Base-by-base conservation (phyloP, 2,888 invertebrate genomes). In the Platycheirus albimanus region DNA sequence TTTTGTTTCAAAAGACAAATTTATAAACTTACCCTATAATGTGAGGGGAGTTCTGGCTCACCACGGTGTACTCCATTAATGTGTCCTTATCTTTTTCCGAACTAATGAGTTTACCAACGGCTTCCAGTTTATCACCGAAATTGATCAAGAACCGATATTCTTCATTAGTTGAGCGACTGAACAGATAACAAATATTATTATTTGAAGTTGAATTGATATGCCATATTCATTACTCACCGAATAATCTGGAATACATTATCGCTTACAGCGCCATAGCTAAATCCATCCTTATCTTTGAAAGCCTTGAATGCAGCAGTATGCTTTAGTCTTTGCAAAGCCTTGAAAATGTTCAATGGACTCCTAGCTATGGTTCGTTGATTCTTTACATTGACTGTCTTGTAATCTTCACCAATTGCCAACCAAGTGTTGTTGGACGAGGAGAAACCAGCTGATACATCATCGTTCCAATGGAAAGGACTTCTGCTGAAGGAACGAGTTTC, bases 321-420 rank as follows among this genome's bases (percentile, higher is more conserved):
- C 56, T 94, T 92, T 0, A 94, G 88, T 1, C 88, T 86, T 0
- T 92, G 91, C 66, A 94, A 86, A 0, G 89, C 88, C 86, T 93
- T 93, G 86, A 93, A 94, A 0, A 94, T 91, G 74, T 93, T 92
- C 78, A 91, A 92, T 81, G 94, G 92, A 52, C 94, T 94, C 2
- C 91, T 89, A 0, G 84, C 71, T 3, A 91, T 90, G 0, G 87
- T 87, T 49, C 92, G 92, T 86, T 95, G 93, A 0, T 88, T 91
- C 43, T 89, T 91, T 24, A 93, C 91, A 88, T 95, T 95, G 11
- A 93, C 88, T 6, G 90, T 91, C 79, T 85, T 86, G 87, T 93
- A 95, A 87, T 95, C 93, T 0, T 92, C 88, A 75, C 94, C 92
- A 0, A 95, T 92, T 0, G 95, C 95, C 6, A 95, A 88, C 95